phyloP scores from a whole-genome alignment of 2,113 vertebrate genomes.

The Dascyllus trimaculatus region DNA sequence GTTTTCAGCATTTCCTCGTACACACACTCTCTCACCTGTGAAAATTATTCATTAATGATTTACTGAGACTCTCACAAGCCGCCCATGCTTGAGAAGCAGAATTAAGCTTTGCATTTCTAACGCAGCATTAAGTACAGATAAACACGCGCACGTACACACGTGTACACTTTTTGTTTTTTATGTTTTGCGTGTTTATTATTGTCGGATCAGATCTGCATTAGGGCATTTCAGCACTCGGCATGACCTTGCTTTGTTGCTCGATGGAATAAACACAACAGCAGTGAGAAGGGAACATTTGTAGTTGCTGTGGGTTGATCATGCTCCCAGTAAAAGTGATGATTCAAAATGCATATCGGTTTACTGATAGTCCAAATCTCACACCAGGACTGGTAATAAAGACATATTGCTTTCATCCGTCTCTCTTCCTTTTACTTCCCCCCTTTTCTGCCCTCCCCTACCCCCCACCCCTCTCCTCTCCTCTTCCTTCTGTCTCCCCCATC shows the following conservation, averaged over 20 bases:
- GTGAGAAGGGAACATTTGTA: conserved; percentile 15
- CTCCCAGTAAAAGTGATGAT: conserved; percentile 56
- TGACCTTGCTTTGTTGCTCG: conserved; percentile 70
- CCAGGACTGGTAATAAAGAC: conserved; percentile 52
- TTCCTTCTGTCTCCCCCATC: conserved; percentile 68
- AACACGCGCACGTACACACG: conserved; percentile 35
- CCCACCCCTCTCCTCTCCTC: conserved; percentile 10
- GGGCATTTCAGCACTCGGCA: conserved; percentile 30
- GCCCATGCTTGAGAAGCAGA: conserved; percentile 56
- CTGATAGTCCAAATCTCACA: conserved; percentile 59
- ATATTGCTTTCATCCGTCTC: conserved; percentile 64
- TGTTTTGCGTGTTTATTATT: conserved; percentile 27
- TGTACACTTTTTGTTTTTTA: conserved; percentile 13
- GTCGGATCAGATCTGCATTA: conserved; percentile 42
- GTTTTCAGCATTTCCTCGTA: conserved; percentile 47
- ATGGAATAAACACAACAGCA: conserved; percentile 39
- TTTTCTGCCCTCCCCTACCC: background rate
- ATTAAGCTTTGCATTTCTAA: conserved; percentile 75
- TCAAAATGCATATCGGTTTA: conserved; percentile 59
- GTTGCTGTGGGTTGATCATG: conserved; percentile 36
- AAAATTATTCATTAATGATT: conserved; percentile 80
- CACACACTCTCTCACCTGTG: conserved; percentile 70
- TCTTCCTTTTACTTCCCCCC: conserved; percentile 27
- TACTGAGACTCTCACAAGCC: conserved; percentile 65
- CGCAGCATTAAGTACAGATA: conserved; percentile 63